Conservation (phyloP, 1,140 invertebrate species). For the Campoletis sonorensis region DNA sequence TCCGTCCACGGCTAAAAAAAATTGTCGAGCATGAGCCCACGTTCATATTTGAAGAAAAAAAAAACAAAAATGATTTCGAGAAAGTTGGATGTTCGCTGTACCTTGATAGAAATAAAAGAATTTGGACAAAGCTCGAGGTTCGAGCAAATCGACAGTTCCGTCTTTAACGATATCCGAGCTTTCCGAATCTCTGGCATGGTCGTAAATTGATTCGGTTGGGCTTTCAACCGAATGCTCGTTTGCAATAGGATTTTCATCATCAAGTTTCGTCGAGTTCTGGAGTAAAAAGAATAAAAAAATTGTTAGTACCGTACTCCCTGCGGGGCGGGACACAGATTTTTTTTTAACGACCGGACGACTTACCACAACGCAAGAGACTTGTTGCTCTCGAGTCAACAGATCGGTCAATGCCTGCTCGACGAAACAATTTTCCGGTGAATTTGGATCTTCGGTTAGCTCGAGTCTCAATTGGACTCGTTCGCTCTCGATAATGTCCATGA, state of each 20-base stretch:
- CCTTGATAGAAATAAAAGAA: constrained; percentile 94
- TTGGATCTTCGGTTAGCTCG: constrained; percentile 82
- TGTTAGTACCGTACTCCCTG: too few species aligned
- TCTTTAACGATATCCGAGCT: neutral
- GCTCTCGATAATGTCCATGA: constrained; percentile 82
- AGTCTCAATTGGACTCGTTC: constrained; percentile 84
- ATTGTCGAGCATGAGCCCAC: neutral
- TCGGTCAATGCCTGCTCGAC: constrained; percentile 87
- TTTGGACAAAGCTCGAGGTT: constrained; percentile 68
- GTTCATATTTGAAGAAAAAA: neutral
- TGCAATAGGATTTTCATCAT: neutral
- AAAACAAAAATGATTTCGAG: neutral
- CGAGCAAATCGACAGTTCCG: neutral
- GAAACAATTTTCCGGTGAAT: constrained; percentile 89
- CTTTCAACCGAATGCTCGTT: neutral
- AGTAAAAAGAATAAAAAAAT: too few species aligned
- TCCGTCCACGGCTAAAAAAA: constrained; percentile 86
- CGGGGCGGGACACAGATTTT: too few species aligned
- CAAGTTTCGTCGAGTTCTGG: neutral
- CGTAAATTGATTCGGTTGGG: neutral
- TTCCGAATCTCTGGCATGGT: neutral
- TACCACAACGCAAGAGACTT: constrained; percentile 44
- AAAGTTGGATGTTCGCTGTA: constrained; percentile 65
- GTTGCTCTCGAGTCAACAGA: constrained; percentile 75
- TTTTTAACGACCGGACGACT: neutral